Base-by-base conservation (phyloP, 2,888 invertebrate genomes). In the Drosophila emarginata region DNA sequence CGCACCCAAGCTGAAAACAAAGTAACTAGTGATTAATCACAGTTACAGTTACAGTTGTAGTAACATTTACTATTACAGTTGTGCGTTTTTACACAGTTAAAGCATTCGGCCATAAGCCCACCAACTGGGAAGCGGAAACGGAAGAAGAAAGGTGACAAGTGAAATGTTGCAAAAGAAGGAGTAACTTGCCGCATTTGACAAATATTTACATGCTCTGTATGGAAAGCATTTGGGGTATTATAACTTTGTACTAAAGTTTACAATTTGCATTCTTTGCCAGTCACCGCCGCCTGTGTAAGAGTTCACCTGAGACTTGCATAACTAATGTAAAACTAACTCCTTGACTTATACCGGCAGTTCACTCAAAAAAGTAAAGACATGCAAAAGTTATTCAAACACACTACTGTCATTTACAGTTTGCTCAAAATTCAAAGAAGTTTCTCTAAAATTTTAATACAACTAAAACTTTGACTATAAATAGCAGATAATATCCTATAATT, bases 1-100 rank as follows among this genome's bases (percentile, higher is more conserved):
- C 80, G 74, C 88, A 71, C 81, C 83, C 86, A 73, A 39, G 15
- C 12, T 7, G 18, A 54, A 39, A 50, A 51, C 52, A 53, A 53
- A 51, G 18, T 23, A 39, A 36, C 61, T 60, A 51, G 57, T 74
- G 69, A 82, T 88, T 82, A 88, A 88, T 88, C 88, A 79, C 73
- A 71, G 81, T 71, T 72, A 64, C 61, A 67, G 63, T 61, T 76
- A 18, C 61, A 67, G 63, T 61, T 76, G 14, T 15, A 7, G 21
- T 39, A 14, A 39, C 56, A 57, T 21, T 57, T 57, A 39, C 57
- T 26, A 51, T 65, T 54, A 28, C 36, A 36, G 61, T 70, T 71
- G 74, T 67, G 51, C 69, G 62, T 74, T 70, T 56, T 26, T 15
- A 21, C 56, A 9, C 54, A 40, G 36, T 61, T 23, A 12, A 14